These are phyloP conservation scores for Hololepta plana DNA, from an alignment of 2,888 invertebrate genomes.

Conservation along the genomic window DNA sequence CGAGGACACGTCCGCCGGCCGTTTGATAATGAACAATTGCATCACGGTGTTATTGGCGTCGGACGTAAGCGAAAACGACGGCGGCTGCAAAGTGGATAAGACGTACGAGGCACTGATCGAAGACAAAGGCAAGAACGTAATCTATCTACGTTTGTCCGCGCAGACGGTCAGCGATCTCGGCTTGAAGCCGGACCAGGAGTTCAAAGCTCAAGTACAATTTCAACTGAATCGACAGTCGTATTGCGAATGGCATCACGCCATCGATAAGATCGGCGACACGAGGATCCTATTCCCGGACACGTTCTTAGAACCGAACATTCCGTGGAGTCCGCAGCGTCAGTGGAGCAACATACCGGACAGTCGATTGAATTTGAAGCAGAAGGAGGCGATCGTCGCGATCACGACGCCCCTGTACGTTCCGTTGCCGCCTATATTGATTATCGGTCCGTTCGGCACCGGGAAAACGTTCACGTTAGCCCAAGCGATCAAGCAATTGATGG, in stretches of 20 bases:
- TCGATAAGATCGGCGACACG: constrained; percentile 55
- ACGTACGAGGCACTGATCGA: constrained; percentile 63
- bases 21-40: constrained; percentile 60
- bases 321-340: constrained; percentile 49
- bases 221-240: constrained; percentile 62
- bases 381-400: constrained; percentile 60
- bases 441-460: constrained; percentile 72
- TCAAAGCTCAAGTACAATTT: constrained; percentile 59
- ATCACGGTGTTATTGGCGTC: constrained; percentile 40
- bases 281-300: constrained; percentile 55
- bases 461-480: constrained; percentile 68
- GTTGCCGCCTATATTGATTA: constrained; percentile 52
- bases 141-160: constrained; percentile 53
- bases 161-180: constrained; percentile 43
- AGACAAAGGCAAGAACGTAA: constrained; percentile 39
- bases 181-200: constrained; percentile 39
- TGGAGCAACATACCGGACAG: constrained; percentile 45
- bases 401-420: constrained; percentile 42
- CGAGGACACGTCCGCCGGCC: constrained; percentile 66
- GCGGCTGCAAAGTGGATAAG: constrained; percentile 14
- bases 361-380: constrained; percentile 56
- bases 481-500: constrained; percentile 48
- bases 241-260: constrained; percentile 70
- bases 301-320: constrained; percentile 40
- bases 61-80: too few relatives aligned